Evolutionary conservation across 2,888 invertebrate genomes (phyloP).

Genomic region (Eupithecia vulgata): DNA sequence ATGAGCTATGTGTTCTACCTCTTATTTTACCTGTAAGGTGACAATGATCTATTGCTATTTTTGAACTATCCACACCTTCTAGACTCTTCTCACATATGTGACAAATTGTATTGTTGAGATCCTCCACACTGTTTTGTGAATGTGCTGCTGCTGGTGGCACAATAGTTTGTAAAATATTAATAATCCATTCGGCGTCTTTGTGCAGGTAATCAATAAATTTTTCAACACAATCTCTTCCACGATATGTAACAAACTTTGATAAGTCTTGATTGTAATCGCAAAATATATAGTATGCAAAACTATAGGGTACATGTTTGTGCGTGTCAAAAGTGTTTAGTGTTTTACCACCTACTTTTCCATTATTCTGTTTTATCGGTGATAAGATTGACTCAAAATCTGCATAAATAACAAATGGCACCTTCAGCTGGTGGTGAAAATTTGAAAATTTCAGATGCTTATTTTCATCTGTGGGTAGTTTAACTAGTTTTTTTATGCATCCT

Average conservation of each 20-base stretch:
- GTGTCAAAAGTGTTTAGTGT: too few species aligned
- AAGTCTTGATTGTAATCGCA: slow-evolving; percentile 18
- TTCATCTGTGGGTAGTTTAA: slow-evolving; percentile 3
- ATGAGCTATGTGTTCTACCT: slow-evolving; percentile 14
- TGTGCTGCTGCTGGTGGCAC: slow-evolving; percentile 5
- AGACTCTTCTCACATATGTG: slow-evolving; percentile 22
- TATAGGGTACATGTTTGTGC: slow-evolving; percentile 22
- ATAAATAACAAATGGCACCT: slow-evolving; percentile 22
- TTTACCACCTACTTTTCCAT: neutral
- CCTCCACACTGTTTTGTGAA: neutral
- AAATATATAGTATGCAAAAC: slow-evolving; percentile 25
- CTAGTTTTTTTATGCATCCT: neutral
- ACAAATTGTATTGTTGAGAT: slow-evolving; percentile 14
- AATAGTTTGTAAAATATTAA: slow-evolving; percentile 1
- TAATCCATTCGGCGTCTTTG: slow-evolving; percentile 13
- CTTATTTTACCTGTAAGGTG: slow-evolving; percentile 22
- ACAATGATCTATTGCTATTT: slow-evolving; percentile 14
- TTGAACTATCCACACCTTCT: slow-evolving; percentile 1
- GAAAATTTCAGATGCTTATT: neutral
- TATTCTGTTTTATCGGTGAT: slow-evolving; percentile 3
- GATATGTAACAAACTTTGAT: slow-evolving; percentile 31
- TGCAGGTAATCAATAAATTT: slow-evolving; percentile 22
- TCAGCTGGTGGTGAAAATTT: slow-evolving; percentile 3
- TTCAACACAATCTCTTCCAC: slow-evolving; percentile 29
- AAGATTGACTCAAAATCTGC: slow-evolving; percentile 21